phyloP scores from a whole-genome alignment of 2,113 vertebrate species.

The Ovis canadensis region DNA sequence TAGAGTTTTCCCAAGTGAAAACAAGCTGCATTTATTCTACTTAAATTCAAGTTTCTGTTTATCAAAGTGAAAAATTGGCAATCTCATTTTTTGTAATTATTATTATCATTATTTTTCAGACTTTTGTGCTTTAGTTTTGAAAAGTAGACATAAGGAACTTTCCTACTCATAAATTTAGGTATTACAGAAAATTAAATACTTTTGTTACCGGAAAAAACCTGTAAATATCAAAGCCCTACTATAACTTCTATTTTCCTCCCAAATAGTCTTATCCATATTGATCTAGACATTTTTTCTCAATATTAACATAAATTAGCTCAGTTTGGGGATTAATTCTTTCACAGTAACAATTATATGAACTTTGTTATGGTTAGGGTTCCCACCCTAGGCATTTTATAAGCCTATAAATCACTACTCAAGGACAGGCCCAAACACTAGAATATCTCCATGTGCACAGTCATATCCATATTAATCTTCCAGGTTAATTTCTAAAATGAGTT shows the following conservation, averaged over 20 bases:
- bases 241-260: not conserved
- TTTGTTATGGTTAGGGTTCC: not conserved
- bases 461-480: not conserved
- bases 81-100: not conserved
- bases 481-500: not conserved
- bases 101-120: not conserved
- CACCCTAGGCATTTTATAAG: not conserved
- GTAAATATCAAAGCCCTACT: not conserved
- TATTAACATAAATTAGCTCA: not conserved
- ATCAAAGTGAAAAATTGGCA: not conserved
- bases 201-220: not conserved
- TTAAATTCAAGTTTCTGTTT: not conserved
- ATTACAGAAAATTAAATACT: not conserved
- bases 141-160: not conserved
- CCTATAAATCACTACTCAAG: not conserved
- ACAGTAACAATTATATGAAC: not conserved
- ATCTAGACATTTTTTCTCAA: not conserved
- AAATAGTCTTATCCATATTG: not conserved
- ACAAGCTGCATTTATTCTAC: not conserved
- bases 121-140: not conserved
- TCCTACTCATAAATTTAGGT: not conserved
- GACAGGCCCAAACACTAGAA: not conserved
- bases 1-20: not conserved
- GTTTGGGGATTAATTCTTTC: constrained; percentile 1
- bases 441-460: not conserved